phyloP scores from a whole-genome alignment of 2,888 invertebrate genomes.

The Dryocosmus kuriphilus region DNA sequence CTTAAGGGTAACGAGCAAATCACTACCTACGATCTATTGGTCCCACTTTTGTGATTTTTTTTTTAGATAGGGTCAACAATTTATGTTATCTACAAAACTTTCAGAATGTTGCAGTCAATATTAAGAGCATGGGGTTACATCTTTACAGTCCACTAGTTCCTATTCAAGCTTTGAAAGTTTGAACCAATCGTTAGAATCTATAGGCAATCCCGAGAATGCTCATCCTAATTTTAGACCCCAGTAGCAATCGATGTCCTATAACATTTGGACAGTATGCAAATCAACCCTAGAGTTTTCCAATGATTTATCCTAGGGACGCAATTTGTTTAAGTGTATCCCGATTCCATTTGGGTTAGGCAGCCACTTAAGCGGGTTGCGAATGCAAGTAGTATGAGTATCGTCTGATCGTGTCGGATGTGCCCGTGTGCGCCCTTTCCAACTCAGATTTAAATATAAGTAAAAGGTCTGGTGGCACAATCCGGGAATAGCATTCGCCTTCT shows the following conservation, averaged over 20 bases:
- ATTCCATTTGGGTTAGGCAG: slow-evolving; percentile 73
- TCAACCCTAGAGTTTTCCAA: slow-evolving; percentile 72
- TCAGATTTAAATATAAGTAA: slow-evolving; percentile 76
- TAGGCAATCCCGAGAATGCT: slow-evolving; percentile 73
- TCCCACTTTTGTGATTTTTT: not conserved
- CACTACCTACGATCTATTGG: not conserved
- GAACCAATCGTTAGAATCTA: slow-evolving; percentile 54
- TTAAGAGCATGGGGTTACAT: too few species aligned
- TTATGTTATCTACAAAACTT: too few species aligned
- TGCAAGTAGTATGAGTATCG: slow-evolving; percentile 54
- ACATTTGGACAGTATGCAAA: slow-evolving; percentile 73
- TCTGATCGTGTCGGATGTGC: slow-evolving; percentile 52
- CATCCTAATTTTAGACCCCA: slow-evolving; percentile 69
- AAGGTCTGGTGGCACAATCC: slow-evolving; percentile 72
- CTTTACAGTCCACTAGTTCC: not conserved
- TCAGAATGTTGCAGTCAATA: too few species aligned
- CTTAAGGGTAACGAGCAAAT: slow-evolving; percentile 13
- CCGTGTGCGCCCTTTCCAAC: slow-evolving; percentile 65
- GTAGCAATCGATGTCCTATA: slow-evolving; percentile 61
- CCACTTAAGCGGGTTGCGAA: slow-evolving; percentile 62
- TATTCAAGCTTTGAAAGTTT: not conserved
- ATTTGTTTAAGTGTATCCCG: slow-evolving; percentile 77
- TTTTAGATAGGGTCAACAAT: not conserved
- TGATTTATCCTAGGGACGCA: slow-evolving; percentile 74
- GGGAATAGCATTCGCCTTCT: slow-evolving; percentile 69